Base-by-base conservation (phyloP, 2,113 vertebrate species). In the Puma concolor region DNA sequence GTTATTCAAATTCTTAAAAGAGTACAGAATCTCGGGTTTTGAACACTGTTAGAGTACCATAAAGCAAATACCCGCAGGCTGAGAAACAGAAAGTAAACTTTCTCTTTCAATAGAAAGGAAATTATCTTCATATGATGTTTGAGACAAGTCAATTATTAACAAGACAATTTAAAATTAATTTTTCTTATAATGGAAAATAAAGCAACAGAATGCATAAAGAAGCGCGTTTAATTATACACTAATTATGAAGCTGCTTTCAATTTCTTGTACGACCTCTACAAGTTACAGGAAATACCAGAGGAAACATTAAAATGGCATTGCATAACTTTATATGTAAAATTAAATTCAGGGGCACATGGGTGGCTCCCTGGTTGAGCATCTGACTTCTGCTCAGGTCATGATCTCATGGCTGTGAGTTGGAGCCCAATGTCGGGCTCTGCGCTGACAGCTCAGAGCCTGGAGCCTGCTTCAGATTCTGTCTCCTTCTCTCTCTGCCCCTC, bases 241-340 rank as follows among this genome's bases (percentile, higher is more conserved):
- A 83, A 88, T 77, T 9, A 36, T 50, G 27, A 91, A 83, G 72
- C 54, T 69, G 41, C 50, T 94, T 95, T 71, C 33, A 50, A 31
- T 93, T 76, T 92, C 29, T 88, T 48, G 14, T 50, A 63, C 11
- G 12, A 89, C 48, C 27, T 85, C 29, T 63, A 27, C 13, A 92
- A 82, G 27, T 89, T 95, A 86, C 5, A 82, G 41, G 25, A 94
- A 96, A 80, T 82, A 27, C 29, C 72, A 89, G 76, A 91, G 16
- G 67, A 92, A 93, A 80, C 25, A 84, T 84, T 82, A 91, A 87
- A 91, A 88, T 88, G 50, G 27, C 7, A 71, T 33, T 72, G 48
- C 36, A 88, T 25, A 96, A 91, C 67, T 63, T 86, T 52, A 79
- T 63, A 90, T 74, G 96, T 79, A 27, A 97, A 97, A 87, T 89